Conservation (phyloP, 37 sponge, comb jelly and placozoan species). For the Dysidea cf. avara region DNA sequence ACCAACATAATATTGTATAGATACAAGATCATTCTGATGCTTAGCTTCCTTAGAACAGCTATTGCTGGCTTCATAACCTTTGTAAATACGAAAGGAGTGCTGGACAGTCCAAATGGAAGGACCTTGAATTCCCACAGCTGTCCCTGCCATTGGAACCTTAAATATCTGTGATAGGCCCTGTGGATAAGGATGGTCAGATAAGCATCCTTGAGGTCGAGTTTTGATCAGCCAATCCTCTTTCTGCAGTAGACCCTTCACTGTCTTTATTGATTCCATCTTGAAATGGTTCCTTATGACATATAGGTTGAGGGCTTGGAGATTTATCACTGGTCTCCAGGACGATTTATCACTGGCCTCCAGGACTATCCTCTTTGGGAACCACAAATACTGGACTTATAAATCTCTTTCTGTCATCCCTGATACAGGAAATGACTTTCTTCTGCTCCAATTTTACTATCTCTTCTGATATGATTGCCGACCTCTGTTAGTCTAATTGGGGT, state of each 20-base stretch:
- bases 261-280: slow-evolving; percentile 33
- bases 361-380: slow-evolving; percentile 30
- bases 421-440: neutral
- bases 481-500: neutral
- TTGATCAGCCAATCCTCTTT: slow-evolving; percentile 20
- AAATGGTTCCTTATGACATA: slow-evolving; percentile 10
- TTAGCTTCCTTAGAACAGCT: neutral
- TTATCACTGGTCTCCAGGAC: slow-evolving; percentile 29
- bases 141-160: too few relatives aligned
- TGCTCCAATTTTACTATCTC: neutral
- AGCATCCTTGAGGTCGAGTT: too few relatives aligned
- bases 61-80: neutral
- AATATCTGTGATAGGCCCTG: too few relatives aligned
- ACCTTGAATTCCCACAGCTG: too few relatives aligned
- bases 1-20: too few relatives aligned
- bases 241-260: slow-evolving; percentile 7
- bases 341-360: too few relatives aligned
- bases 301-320: slow-evolving; percentile 15
- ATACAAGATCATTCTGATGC: too few relatives aligned
- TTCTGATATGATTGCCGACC: neutral
- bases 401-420: neutral
- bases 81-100: too few relatives aligned
- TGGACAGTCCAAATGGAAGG: too few relatives aligned
- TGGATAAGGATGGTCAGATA: too few relatives aligned
- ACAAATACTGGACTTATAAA: slow-evolving; percentile 25